Conservation (phyloP, 2,797 vertebrate species). For the Jordanella pulchra region DNA sequence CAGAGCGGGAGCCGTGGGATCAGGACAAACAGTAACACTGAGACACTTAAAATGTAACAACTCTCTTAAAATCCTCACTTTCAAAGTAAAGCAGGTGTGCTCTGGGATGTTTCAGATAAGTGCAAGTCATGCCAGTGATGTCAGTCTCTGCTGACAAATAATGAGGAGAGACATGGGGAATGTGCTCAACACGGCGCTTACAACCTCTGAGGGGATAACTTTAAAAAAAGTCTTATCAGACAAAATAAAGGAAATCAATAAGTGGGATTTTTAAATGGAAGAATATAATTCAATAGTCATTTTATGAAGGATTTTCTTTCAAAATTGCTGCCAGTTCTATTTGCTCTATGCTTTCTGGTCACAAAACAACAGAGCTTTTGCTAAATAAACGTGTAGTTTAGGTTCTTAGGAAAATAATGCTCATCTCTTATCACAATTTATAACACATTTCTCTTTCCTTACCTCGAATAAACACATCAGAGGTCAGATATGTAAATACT, state of each 20-base stretch:
- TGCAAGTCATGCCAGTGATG: slow-evolving; percentile 35
- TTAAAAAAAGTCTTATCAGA: neutral
- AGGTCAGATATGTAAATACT: slow-evolving; percentile 49
- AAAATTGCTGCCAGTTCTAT: neutral
- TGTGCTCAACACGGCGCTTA: slow-evolving; percentile 23
- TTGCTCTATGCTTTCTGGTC: slow-evolving; percentile 8
- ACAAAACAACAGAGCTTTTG: slow-evolving; percentile 1
- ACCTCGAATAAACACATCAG: slow-evolving; percentile 22
- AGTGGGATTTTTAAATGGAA: neutral
- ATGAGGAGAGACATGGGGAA: slow-evolving; percentile 38
- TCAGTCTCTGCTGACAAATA: slow-evolving; percentile 46
- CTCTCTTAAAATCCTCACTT: neutral
- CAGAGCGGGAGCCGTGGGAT: neutral
- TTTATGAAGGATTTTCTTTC: slow-evolving; percentile 2
- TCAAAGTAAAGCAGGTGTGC: slow-evolving; percentile 21
- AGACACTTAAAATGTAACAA: neutral
- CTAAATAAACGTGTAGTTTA: slow-evolving; percentile 22
- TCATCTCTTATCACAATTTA: slow-evolving; percentile 2
- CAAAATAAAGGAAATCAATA: neutral
- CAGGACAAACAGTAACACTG: neutral
- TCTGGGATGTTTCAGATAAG: neutral
- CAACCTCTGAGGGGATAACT: slow-evolving; percentile 7
- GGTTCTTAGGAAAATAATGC: neutral
- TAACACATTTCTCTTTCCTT: slow-evolving; percentile 11
- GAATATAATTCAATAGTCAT: neutral